phyloP scores from a whole-genome alignment of 2,113 vertebrate genomes.

The Neopipo cinnamomea region DNA sequence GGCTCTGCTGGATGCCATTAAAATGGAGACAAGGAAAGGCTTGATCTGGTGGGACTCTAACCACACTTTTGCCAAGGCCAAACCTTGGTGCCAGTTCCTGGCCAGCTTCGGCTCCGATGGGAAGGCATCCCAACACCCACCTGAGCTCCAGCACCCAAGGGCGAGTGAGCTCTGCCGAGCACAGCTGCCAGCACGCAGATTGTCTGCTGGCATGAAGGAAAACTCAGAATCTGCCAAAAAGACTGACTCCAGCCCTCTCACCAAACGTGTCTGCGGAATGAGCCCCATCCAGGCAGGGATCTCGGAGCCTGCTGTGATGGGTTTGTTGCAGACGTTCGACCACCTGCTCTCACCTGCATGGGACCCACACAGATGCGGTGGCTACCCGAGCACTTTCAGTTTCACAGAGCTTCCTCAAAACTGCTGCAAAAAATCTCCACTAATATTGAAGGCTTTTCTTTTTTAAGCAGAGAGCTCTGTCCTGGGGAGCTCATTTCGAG shows the following conservation, averaged over 20 bases:
- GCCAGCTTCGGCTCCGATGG: not conserved
- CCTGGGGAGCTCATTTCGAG: not conserved
- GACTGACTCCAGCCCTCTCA: not conserved
- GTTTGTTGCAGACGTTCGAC: not conserved
- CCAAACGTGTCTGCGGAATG: not conserved
- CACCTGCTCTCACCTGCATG: not conserved
- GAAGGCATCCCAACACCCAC: not conserved
- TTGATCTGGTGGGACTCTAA: not conserved
- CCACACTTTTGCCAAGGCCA: not conserved
- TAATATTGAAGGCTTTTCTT: not conserved
- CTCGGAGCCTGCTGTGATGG: accelerated
- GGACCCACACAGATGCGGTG: accelerated
- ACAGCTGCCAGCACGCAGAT: not conserved
- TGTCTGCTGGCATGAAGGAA: not conserved
- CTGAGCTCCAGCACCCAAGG: not conserved
- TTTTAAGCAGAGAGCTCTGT: not conserved
- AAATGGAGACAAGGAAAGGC: not conserved
- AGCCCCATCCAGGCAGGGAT: not conserved
- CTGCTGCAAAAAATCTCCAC: not conserved
- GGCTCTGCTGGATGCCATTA: not conserved
- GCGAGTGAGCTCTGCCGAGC: accelerated
- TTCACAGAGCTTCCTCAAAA: not conserved
- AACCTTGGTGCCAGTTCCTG: not conserved
- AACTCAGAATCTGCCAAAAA: not conserved
- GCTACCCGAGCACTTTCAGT: not conserved